phyloP scores from a whole-genome alignment of 2,888 invertebrate genomes.

The Caradrina clavipalpis region DNA sequence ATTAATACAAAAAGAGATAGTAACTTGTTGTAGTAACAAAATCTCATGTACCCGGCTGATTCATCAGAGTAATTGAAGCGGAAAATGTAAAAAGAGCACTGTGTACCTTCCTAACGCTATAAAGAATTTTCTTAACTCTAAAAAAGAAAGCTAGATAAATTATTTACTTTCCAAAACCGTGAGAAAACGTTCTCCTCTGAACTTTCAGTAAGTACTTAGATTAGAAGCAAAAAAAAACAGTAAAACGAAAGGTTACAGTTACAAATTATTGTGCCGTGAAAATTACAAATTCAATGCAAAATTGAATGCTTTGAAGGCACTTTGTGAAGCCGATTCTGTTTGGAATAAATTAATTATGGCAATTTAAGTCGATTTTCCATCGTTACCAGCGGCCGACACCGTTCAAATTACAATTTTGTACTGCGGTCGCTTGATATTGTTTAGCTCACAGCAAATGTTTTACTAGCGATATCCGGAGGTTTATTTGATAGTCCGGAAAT shows the following conservation, averaged over 20 bases:
- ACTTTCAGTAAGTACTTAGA: constrained; percentile 72
- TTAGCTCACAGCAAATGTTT: constrained; percentile 64
- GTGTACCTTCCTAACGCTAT: constrained; percentile 55
- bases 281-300: constrained; percentile 89
- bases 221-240: constrained; percentile 78
- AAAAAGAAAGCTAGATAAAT: constrained; percentile 82
- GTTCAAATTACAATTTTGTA: constrained; percentile 86
- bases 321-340: constrained; percentile 85
- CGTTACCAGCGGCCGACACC: constrained; percentile 79
- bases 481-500: constrained; percentile 11
- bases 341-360: constrained; percentile 89
- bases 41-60: constrained; percentile 36
- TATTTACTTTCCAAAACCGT: constrained; percentile 85
- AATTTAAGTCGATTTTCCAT: constrained; percentile 85
- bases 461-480: constrained; percentile 33
- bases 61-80: constrained; percentile 57
- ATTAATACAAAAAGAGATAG: constrained; percentile 39
- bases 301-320: constrained; percentile 85
- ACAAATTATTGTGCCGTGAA: constrained; percentile 89
- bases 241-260: constrained; percentile 85
- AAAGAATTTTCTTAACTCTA: constrained; percentile 72
- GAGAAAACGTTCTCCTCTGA: constrained; percentile 82
- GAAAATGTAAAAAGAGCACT: constrained; percentile 61
- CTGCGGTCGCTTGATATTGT: constrained; percentile 74
- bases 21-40: constrained; percentile 30